A percentile compares a stretch with the other conserved stretches of the same genome.
Conservation (phyloP, 2,888 invertebrate genomes). For the Monochamus alternatus region DNA sequence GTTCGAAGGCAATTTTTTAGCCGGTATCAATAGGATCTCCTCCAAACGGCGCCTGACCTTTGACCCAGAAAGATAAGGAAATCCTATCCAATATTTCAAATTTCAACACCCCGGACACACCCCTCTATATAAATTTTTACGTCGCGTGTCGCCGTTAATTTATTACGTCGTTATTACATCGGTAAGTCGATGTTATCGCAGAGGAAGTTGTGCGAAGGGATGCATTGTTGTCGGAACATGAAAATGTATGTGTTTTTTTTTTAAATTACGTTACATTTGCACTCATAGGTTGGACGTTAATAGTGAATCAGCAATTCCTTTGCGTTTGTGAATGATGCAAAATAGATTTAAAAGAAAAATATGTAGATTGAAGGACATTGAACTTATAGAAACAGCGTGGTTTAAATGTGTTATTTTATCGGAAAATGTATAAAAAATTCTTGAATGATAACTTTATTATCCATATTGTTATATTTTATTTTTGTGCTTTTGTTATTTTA, state of each 20-base stretch:
- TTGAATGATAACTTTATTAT: too few relatives aligned
- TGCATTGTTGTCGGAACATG: slow-evolving; percentile 40
- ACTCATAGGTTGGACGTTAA: too few relatives aligned
- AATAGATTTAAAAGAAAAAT: too few relatives aligned
- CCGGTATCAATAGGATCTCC: slow-evolving; percentile 4
- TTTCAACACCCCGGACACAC: slow-evolving; percentile 34
- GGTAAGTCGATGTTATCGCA: slow-evolving; percentile 41
- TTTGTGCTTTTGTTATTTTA: too few relatives aligned
- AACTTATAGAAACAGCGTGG: too few relatives aligned
- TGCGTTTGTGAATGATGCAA: too few relatives aligned
- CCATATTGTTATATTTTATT: too few relatives aligned
- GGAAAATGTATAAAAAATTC: too few relatives aligned
- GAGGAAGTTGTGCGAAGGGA: slow-evolving; percentile 42
- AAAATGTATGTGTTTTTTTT: slow-evolving; percentile 43
- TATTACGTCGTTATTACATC: slow-evolving; percentile 33
- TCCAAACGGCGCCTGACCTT: slow-evolving; percentile 16
- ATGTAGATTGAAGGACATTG: too few relatives aligned
- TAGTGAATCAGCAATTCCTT: too few relatives aligned
- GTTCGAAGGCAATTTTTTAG: not conserved
- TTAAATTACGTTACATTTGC: too few relatives aligned
- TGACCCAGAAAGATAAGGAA: slow-evolving; percentile 34
- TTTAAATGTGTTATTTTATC: too few relatives aligned
- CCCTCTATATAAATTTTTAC: slow-evolving; percentile 33
- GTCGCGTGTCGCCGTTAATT: slow-evolving; percentile 44
- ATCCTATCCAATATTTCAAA: slow-evolving; percentile 32